A percentile compares a stretch with the other conserved stretches of the same genome.
phyloP scores from a whole-genome alignment of 2,113 vertebrate species.

The Mionectes macconnelli region DNA sequence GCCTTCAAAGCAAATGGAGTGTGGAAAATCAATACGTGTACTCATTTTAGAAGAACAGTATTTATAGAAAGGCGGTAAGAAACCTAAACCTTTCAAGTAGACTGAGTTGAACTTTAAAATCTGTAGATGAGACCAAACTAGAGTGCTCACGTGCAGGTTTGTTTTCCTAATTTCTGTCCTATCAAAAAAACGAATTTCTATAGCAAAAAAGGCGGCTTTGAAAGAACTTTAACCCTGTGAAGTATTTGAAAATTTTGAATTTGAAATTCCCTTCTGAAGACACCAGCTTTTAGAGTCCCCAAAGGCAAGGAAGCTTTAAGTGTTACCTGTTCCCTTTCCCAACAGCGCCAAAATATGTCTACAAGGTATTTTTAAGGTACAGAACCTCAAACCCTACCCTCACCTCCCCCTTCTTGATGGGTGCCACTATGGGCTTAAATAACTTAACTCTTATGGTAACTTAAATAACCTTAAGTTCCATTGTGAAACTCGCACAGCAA shows the following conservation, averaged over 20 bases:
- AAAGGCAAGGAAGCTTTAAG: neutral
- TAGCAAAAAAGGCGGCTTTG: neutral
- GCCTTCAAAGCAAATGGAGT: conserved; percentile 77
- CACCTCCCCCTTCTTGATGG: neutral
- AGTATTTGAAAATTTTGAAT: neutral
- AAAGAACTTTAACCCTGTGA: neutral
- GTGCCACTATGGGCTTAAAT: neutral
- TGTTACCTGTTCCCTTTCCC: neutral
- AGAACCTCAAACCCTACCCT: neutral
- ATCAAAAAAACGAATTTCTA: neutral
- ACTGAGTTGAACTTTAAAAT: neutral
- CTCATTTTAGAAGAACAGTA: neutral
- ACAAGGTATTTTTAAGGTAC: neutral
- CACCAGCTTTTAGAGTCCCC: neutral
- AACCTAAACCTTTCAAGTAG: conserved; percentile 9
- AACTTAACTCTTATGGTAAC: neutral
- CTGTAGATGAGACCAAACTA: neutral
- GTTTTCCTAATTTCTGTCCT: neutral
- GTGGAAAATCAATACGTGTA: neutral
- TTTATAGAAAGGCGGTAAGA: neutral
- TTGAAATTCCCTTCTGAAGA: conserved; percentile 45
- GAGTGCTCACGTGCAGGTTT: neutral
- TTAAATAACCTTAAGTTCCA: neutral
- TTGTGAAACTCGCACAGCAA: neutral
- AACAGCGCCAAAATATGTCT: neutral